These are phyloP conservation scores for Mastomys natalensis DNA, from an alignment of 2,113 vertebrate genomes.

Conservation along the genomic window DNA sequence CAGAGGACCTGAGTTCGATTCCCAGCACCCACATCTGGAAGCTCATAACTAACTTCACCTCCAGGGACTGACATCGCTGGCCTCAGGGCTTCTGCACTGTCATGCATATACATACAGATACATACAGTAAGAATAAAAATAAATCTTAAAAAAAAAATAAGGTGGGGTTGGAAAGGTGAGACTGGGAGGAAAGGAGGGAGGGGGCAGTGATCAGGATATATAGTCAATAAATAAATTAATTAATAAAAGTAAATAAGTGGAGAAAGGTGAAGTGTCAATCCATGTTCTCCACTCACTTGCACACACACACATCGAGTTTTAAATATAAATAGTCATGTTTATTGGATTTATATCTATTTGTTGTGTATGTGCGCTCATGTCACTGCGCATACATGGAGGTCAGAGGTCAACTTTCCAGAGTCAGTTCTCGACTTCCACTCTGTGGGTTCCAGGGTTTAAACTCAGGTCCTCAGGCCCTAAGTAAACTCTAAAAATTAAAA, in stretches of 20 bases:
- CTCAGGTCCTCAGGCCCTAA: not conserved
- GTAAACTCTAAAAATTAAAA: not conserved
- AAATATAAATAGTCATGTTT: not conserved
- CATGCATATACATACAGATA: not conserved
- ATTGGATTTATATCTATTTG: not conserved
- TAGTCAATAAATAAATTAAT: no score
- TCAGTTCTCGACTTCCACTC: not conserved
- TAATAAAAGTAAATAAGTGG: not conserved
- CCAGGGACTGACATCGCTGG: not conserved
- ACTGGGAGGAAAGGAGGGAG: no score
- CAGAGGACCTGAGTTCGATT: not conserved
- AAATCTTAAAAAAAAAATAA: not conserved
- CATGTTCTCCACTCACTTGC: not conserved
- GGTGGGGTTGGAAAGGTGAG: no score
- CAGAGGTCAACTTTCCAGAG: not conserved
- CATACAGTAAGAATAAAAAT: not conserved
- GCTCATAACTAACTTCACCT: not conserved
- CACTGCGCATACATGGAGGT: not conserved
- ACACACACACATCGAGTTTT: not conserved
- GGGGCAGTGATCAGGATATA: no score
- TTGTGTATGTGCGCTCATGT: not conserved
- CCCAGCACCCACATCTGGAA: not conserved
- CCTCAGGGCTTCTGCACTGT: not conserved
- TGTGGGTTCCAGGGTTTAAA: not conserved
- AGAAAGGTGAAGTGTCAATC: not conserved